These are phyloP conservation scores for Protula sp. DNA, from an alignment of 2,888 invertebrate genomes.

Conservation along the genomic window DNA sequence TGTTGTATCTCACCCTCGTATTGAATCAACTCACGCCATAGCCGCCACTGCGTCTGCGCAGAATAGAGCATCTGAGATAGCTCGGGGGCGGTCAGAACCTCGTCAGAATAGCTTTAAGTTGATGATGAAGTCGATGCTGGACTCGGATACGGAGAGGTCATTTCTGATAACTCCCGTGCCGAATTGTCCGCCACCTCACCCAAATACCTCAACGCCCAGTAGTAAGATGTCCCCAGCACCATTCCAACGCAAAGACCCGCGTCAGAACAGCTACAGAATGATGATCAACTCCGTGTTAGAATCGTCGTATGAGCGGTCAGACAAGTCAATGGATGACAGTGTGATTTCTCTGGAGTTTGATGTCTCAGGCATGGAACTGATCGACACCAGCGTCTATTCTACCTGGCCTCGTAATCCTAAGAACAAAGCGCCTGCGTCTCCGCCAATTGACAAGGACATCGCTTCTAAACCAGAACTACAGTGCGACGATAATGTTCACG, in stretches of 20 bases:
- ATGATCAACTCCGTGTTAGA: too few relatives aligned
- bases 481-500: not conserved
- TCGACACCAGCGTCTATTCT: slow-evolving; percentile 13
- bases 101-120: too few relatives aligned
- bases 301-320: not conserved
- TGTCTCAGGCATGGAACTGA: not conserved
- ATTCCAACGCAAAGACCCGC: too few relatives aligned
- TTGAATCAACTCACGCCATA: too few relatives aligned
- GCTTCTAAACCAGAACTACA: not conserved
- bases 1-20: too few relatives aligned
- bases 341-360: not conserved
- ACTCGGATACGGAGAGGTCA: too few relatives aligned
- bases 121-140: too few relatives aligned
- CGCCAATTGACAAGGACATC: not conserved
- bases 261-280: too few relatives aligned
- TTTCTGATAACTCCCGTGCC: too few relatives aligned
- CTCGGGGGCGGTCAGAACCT: not conserved
- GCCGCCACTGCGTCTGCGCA: too few relatives aligned
- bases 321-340: not conserved
- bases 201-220: not conserved
- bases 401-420: slow-evolving; percentile 19
- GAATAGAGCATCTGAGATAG: too few relatives aligned
- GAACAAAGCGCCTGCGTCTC: not conserved
- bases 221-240: not conserved
- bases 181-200: not conserved